Evolutionary conservation across 2,888 invertebrate genomes (phyloP).

Genomic region (Oeneis ivallda): DNA sequence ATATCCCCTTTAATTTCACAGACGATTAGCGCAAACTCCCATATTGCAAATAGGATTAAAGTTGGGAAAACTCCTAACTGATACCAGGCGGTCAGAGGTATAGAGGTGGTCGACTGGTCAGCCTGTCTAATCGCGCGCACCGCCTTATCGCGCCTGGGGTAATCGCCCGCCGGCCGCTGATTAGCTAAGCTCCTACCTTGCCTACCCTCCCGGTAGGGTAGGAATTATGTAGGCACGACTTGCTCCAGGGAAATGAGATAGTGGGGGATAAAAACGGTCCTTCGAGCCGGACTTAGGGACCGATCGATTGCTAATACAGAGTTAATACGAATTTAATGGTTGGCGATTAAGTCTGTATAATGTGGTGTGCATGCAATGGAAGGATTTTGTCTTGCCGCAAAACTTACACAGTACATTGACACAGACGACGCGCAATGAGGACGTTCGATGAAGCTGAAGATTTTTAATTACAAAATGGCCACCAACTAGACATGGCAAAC

Average conservation of each 20-base stretch:
- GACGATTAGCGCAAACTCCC: slow-evolving; percentile 30
- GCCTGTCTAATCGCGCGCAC: slow-evolving; percentile 75
- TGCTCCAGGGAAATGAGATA: slow-evolving; percentile 53
- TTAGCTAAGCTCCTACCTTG: slow-evolving; percentile 75
- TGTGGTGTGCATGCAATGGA: background rate
- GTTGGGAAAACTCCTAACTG: slow-evolving; percentile 44
- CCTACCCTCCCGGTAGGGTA: slow-evolving; percentile 69
- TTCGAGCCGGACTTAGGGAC: slow-evolving; percentile 37
- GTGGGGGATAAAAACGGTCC: slow-evolving; percentile 42
- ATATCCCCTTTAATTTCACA: slow-evolving; percentile 32
- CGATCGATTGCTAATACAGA: slow-evolving; percentile 37
- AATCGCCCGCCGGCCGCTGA: slow-evolving; percentile 74
- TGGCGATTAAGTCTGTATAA: slow-evolving; percentile 16
- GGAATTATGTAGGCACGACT: slow-evolving; percentile 75
- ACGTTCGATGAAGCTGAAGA: no score
- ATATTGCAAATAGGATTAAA: slow-evolving; percentile 42
- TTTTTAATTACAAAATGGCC: no score
- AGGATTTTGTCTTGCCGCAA: slow-evolving; percentile 4
- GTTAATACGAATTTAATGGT: slow-evolving; percentile 34
- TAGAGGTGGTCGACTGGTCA: slow-evolving; percentile 75
- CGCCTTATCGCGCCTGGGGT: slow-evolving; percentile 74
- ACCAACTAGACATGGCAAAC: background rate
- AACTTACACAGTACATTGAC: no score
- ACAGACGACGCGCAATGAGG: no score
- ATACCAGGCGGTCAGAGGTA: slow-evolving; percentile 63